Evolutionary conservation across 2,797 vertebrate species (phyloP).

Genomic region (Labroides dimidiatus): DNA sequence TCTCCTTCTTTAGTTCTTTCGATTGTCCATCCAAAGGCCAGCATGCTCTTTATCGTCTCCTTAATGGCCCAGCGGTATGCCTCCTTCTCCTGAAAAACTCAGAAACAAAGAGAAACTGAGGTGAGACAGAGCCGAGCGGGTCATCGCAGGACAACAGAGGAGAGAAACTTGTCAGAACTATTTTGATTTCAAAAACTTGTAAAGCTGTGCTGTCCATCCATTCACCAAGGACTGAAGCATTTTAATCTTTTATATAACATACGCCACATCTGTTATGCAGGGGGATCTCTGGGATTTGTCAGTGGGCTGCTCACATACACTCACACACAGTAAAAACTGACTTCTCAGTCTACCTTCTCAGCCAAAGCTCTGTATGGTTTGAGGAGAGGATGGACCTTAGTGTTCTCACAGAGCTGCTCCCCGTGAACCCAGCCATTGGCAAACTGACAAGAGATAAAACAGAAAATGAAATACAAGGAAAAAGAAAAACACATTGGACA

Average conservation of each 20-base stretch:
- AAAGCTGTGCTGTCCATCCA: constrained; percentile 7
- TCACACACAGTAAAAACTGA: constrained; percentile 2
- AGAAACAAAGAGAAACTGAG: constrained; percentile 1
- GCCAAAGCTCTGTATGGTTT: constrained; percentile 94
- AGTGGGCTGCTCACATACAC: constrained; percentile 18
- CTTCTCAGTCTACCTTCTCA: constrained; percentile 88
- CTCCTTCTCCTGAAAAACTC: constrained; percentile 91
- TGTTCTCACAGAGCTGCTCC: constrained; percentile 91
- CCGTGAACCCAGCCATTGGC: constrained; percentile 95
- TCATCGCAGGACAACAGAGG: constrained; percentile 4
- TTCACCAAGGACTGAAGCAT: constrained; percentile 6
- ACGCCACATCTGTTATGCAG: constrained; percentile 33
- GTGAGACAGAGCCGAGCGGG: background rate
- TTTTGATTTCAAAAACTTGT: constrained; percentile 25
- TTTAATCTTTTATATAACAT: constrained; percentile 56
- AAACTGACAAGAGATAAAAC: constrained; percentile 84
- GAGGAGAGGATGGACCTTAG: constrained; percentile 94
- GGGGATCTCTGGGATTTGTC: constrained; percentile 30
- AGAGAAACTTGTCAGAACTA: constrained; percentile 5
- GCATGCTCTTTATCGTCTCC: constrained; percentile 94
- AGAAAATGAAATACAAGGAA: constrained; percentile 16
- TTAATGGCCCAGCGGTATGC: constrained; percentile 94
- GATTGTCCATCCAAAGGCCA: constrained; percentile 94
- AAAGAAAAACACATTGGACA: constrained; percentile 10
- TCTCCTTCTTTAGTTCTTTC: constrained; percentile 92